phyloP scores from a whole-genome alignment of 2,797 vertebrate species.

The Acanthurus leucopareius region DNA sequence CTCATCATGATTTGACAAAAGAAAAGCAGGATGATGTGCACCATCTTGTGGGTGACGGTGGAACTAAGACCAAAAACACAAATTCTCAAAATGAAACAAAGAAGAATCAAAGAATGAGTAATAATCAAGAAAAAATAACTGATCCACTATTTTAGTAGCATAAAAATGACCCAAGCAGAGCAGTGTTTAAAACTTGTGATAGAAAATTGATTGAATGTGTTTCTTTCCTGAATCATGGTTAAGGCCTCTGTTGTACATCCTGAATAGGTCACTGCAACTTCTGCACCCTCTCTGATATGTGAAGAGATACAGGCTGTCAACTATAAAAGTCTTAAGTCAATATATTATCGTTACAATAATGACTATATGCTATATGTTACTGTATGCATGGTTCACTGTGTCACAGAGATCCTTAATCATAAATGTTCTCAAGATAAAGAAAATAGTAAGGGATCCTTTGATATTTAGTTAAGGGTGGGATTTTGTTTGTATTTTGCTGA shows the following conservation, averaged over 20 bases:
- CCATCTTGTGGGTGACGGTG: constrained; percentile 62
- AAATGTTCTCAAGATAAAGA: too few species aligned
- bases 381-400: too few species aligned
- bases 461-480: too few species aligned
- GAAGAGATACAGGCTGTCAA: neutral
- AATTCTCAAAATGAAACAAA: neutral
- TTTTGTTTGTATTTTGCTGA: too few species aligned
- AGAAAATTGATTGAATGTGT: neutral
- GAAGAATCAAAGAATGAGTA: neutral
- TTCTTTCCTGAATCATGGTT: neutral
- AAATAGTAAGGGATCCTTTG: too few species aligned
- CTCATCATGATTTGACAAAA: neutral
- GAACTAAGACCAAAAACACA: neutral
- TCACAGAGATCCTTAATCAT: too few species aligned
- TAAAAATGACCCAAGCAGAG: neutral
- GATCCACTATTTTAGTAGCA: neutral
- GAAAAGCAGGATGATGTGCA: constrained; percentile 42
- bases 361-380: too few species aligned
- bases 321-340: too few species aligned
- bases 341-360: too few species aligned
- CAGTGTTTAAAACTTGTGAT: neutral
- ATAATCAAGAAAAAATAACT: neutral
- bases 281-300: neutral
- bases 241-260: neutral
- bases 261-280: neutral